Evolutionary conservation across 2,797 vertebrate genomes (phyloP).

Genomic region (Graptemys geographica): DNA sequence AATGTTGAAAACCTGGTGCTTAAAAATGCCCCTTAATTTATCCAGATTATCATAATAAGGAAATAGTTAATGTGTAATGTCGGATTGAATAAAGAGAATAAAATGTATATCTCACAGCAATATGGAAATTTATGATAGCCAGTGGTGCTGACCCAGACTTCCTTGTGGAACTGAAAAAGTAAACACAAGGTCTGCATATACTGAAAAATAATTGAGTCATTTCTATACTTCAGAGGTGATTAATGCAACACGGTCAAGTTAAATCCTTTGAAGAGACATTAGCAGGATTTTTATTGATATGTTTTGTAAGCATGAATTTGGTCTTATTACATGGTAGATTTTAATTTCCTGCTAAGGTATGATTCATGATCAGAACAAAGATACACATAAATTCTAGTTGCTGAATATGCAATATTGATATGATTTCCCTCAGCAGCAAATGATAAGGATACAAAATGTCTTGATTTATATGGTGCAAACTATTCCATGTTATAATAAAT

Average conservation of each 20-base stretch:
- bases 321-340: slow-evolving; percentile 62
- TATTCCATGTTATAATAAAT: slow-evolving; percentile 36
- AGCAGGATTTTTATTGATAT: slow-evolving; percentile 22
- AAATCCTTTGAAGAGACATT: slow-evolving; percentile 48
- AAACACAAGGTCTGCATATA: slow-evolving; percentile 35
- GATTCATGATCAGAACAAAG: slow-evolving; percentile 60
- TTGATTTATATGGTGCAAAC: slow-evolving; percentile 27
- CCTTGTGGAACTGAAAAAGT: slow-evolving; percentile 51
- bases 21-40: slow-evolving; percentile 12
- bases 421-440: slow-evolving; percentile 17
- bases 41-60: slow-evolving; percentile 42
- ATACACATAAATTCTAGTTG: slow-evolving; percentile 13
- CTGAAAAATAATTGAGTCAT: slow-evolving; percentile 68
- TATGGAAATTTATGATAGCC: slow-evolving; percentile 46
- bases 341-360: slow-evolving; percentile 75
- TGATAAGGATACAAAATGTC: slow-evolving; percentile 34
- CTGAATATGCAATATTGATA: slow-evolving; percentile 29
- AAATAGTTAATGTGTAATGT: not conserved
- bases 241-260: slow-evolving; percentile 53
- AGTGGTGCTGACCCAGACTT: not conserved
- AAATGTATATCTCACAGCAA: not conserved
- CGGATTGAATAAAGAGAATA: slow-evolving; percentile 14
- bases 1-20: not conserved
- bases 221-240: slow-evolving; percentile 67
- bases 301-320: slow-evolving; percentile 56